Percentiles rank a stretch among this genome's conserved stretches.
Evolutionary conservation across 2,888 invertebrate genomes (phyloP).

Genomic region (Caenorhabditis zanzibari): DNA sequence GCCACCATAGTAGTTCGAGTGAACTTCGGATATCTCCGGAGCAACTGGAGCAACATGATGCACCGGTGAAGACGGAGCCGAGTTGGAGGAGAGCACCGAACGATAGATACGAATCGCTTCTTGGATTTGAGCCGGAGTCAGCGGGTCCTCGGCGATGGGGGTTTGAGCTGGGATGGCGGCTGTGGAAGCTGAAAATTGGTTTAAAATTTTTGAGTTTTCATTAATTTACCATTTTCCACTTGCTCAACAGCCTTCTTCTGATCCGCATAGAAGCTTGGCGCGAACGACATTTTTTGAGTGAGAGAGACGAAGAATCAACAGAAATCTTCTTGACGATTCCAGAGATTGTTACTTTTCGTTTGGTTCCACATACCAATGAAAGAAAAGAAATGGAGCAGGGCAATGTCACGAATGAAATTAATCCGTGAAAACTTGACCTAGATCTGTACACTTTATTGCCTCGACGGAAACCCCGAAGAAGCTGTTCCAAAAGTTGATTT

Average conservation of each 20-base stretch:
- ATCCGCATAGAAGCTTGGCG: constrained; percentile 58
- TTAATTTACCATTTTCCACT: constrained; percentile 15
- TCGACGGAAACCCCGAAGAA: too few species aligned
- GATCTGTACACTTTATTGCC: too few species aligned
- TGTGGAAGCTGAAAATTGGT: constrained; percentile 9
- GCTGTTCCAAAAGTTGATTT: too few species aligned
- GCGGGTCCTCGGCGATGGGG: constrained; percentile 55
- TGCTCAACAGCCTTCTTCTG: constrained; percentile 33
- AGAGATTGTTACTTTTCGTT: neutral
- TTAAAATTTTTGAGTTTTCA: neutral
- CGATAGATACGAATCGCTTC: constrained; percentile 64
- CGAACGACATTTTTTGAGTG: constrained; percentile 50
- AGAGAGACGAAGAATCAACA: constrained; percentile 11
- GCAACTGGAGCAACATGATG: constrained; percentile 43
- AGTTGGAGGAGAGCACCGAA: constrained; percentile 45
- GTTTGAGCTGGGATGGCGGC: constrained; percentile 45
- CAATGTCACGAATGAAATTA: too few species aligned
- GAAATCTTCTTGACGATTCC: neutral
- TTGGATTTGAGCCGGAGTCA: constrained; percentile 60
- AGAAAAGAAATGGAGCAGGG: too few species aligned
- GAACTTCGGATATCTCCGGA: constrained; percentile 44
- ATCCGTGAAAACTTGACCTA: too few species aligned
- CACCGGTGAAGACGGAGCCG: constrained; percentile 50
- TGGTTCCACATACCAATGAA: neutral
- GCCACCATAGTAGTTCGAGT: constrained; percentile 64